Evolutionary conservation across 2,888 invertebrate species (phyloP).

Genomic region (Macrosiphum euphorbiae): DNA sequence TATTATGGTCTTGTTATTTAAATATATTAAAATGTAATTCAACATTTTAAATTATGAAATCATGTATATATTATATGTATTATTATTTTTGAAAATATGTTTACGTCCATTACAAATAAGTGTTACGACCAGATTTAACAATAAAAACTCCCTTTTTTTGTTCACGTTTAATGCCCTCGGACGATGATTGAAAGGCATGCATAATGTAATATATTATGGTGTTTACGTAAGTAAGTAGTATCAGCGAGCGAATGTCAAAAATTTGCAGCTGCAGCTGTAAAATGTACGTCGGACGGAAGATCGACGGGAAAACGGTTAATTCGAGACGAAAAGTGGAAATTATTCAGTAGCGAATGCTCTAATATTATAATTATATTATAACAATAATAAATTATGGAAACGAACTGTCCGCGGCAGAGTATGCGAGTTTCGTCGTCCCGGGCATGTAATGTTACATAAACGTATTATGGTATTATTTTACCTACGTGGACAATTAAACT

Average conservation of each 20-base stretch:
- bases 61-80: background rate
- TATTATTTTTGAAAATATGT: conserved; percentile 1
- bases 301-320: background rate
- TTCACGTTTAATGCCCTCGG: background rate
- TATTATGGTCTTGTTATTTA: background rate
- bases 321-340: background rate
- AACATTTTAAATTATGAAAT: background rate
- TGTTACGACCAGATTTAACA: conserved; percentile 12
- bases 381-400: background rate
- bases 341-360: background rate
- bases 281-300: background rate
- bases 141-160: conserved; percentile 25
- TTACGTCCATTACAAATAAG: background rate
- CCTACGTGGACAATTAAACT: background rate
- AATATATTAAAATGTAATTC: background rate
- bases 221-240: background rate
- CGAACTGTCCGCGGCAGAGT: background rate
- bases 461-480: background rate
- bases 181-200: background rate
- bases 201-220: background rate
- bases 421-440: background rate
- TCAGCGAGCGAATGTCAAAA: conserved; percentile 28
- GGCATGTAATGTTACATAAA: background rate
- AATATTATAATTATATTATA: background rate
- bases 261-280: background rate